A percentile compares a stretch with the other conserved stretches of the same genome.
Evolutionary conservation across 2,888 invertebrate species (phyloP).

Genomic region (Neria commutata): DNA sequence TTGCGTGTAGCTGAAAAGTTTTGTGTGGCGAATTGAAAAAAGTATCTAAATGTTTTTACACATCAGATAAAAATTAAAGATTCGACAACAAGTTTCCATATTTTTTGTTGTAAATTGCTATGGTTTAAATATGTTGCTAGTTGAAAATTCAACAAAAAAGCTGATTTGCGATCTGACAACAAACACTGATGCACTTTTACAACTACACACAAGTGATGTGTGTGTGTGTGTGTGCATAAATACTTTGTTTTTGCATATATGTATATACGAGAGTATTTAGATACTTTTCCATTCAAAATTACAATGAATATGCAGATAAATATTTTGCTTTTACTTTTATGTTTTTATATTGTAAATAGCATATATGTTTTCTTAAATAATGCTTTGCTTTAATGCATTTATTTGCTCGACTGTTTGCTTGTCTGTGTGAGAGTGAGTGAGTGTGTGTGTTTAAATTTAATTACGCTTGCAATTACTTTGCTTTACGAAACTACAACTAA

Average conservation of each 20-base stretch:
- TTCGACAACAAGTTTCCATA: no score
- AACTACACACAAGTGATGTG: conserved; percentile 35
- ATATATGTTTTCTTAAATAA: conserved; percentile 33
- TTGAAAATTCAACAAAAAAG: conserved; percentile 6
- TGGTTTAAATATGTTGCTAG: conserved; percentile 3
- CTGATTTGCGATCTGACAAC: conserved; percentile 7
- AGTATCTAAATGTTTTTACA: no score
- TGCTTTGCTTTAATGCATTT: conserved; percentile 36
- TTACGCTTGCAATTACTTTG: neutral
- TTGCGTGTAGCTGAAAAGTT: neutral
- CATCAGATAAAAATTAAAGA: neutral
- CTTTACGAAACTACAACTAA: neutral
- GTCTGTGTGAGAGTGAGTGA: neutral
- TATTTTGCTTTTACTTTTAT: conserved; percentile 25
- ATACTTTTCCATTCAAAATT: conserved; percentile 19
- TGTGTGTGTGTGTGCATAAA: no score
- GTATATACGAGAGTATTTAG: conserved; percentile 16
- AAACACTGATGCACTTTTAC: no score
- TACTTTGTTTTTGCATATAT: conserved; percentile 20
- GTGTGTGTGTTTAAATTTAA: neutral
- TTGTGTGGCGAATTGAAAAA: no score
- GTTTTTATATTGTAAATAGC: conserved; percentile 44
- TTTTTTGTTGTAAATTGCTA: no score
- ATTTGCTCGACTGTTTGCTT: conserved; percentile 7
- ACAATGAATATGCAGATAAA: conserved; percentile 30